Base-by-base conservation (phyloP, 2,888 invertebrate genomes). In the Patella ulyssiponensis region DNA sequence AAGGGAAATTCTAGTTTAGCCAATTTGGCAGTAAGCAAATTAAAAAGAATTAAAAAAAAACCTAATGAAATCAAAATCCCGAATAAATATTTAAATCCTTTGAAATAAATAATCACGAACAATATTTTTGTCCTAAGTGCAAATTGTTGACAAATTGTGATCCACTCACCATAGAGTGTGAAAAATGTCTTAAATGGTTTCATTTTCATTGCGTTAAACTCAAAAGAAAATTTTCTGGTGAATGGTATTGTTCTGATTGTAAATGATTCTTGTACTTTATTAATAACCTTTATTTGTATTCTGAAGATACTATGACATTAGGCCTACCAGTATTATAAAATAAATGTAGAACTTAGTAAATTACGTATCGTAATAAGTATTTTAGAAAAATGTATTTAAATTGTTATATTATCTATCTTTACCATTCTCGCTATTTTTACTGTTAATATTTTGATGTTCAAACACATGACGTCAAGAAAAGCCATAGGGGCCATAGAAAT, bases 111-210 rank as follows among this genome's bases (percentile, higher is more conserved):
- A 2, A 56, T 17, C 3, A n/a, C 3, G 56, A 56, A 56, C 1
- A 56, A 17, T 56, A 56, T 56, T 56, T 56, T 56, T 56, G 56
- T 56, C 3, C 56, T 1, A 56, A 15, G 56, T 56, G 56, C 17
- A 56, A 56, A 56, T 56, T 56, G 4, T 17, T 56, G 14, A 3
- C 3, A 3, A 4, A 5, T 56, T 56, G 2, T 56, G 56, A 56
- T 3, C 56, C 9, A 56, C 56, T 3, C 17, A 15, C 56, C 56
- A 56, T 56, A 56, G 56, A 56, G 3, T 56, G 56, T 56, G 56
- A 56, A 56, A n/a, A n/a, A n/a, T n/a, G n/a, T n/a, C n/a, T n/a
- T n/a, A 56, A 56, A 56, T 56, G 56, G 56, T 56, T 15, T 56
- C 56, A 56, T 56, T 56, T 56, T 56, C 56, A 56, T 56, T 56